These are phyloP conservation scores for Hyperoplus lanceolatus DNA, from an alignment of 2,797 vertebrate species.

Conservation along the genomic window DNA sequence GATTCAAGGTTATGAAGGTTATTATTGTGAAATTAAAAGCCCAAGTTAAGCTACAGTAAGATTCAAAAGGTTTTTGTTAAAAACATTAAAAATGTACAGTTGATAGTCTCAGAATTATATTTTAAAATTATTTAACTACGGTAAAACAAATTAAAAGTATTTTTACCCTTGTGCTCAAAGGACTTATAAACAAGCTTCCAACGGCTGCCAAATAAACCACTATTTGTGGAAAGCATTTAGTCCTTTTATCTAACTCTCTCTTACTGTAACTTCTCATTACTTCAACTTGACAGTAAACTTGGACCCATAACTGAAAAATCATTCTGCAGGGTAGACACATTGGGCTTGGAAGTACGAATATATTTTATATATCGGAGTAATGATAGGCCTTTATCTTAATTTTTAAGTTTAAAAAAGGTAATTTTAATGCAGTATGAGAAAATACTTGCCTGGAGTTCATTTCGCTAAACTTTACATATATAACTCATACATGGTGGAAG, in stretches of 20 bases:
- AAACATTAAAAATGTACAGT: background rate
- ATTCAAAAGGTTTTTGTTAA: background rate
- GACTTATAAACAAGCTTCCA: background rate
- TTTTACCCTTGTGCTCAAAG: background rate
- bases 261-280: constrained; percentile 21
- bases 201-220: background rate
- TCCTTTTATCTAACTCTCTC: background rate
- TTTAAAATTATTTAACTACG: too few relatives aligned
- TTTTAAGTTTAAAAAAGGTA: background rate
- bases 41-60: background rate
- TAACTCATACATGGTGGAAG: constrained; percentile 39
- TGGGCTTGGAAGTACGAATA: background rate
- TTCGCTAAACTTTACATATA: too few relatives aligned
- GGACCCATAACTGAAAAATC: constrained; percentile 4
- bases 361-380: background rate
- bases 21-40: constrained; percentile 33
- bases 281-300: constrained; percentile 34
- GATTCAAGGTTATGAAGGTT: constrained; percentile 66
- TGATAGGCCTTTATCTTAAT: background rate
- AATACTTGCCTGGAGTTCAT: constrained; percentile 38
- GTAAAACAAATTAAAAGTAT: too few relatives aligned
- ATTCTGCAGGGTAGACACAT: background rate
- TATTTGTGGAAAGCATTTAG: background rate
- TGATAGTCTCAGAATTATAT: too few relatives aligned
- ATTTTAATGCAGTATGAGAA: constrained; percentile 13